Evolutionary conservation across 2,888 invertebrate genomes (phyloP).

Genomic region (Linyphia triangularis): DNA sequence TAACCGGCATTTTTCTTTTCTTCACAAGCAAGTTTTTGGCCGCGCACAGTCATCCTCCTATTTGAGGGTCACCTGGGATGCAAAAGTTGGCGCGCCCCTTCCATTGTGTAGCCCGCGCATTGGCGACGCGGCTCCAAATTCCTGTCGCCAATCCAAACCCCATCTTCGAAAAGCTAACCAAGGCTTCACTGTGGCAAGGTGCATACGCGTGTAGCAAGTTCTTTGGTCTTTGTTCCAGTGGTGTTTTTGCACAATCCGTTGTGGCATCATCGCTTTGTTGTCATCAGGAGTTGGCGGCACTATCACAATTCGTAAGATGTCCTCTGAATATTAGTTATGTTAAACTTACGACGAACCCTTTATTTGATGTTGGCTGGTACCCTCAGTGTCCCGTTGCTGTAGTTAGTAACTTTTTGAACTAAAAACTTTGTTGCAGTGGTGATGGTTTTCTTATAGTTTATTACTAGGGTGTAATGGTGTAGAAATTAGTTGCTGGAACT

Average conservation of each 20-base stretch:
- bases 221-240: not conserved
- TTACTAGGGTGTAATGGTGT: not conserved
- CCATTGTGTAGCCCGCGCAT: not conserved
- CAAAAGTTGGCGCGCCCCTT: not conserved
- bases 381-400: too few relatives aligned
- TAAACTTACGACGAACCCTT: too few relatives aligned
- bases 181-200: not conserved
- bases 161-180: not conserved
- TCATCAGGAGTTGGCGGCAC: not conserved
- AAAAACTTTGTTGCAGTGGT: too few relatives aligned
- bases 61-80: not conserved
- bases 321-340: not conserved
- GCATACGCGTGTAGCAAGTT: not conserved
- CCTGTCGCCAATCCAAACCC: constrained; percentile 41
- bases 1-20: not conserved
- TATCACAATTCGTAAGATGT: not conserved
- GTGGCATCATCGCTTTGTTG: not conserved
- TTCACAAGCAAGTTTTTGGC: not conserved
- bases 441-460: not conserved
- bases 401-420: too few relatives aligned
- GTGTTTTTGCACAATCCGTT: not conserved
- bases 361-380: too few relatives aligned
- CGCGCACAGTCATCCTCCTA: not conserved
- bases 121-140: constrained; percentile 25
- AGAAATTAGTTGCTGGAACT: not conserved